Conservation (phyloP, 53 echinoderm and acorn worm species). For the Hippasteria phrygiana region DNA sequence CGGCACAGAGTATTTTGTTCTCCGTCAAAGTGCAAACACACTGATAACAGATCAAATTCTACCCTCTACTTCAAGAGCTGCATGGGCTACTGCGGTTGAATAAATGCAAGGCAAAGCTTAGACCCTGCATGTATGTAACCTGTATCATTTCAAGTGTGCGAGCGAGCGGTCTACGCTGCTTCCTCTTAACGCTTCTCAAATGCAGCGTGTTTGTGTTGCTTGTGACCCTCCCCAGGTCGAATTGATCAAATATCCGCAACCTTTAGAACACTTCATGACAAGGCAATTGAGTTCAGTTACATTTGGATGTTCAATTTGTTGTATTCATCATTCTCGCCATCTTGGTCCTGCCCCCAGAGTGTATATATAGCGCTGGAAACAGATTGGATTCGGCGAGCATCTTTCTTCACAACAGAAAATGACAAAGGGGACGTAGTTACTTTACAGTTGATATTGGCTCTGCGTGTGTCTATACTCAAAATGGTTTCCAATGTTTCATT, state of each 20-base stretch:
- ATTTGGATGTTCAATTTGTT: neutral
- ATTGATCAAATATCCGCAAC: conserved; percentile 46
- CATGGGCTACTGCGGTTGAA: neutral
- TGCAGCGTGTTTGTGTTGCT: conserved; percentile 19
- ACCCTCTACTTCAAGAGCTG: conserved; percentile 11
- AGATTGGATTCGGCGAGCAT: too few species aligned
- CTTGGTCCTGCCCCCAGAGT: neutral
- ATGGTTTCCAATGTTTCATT: too few species aligned
- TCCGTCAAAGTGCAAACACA: conserved; percentile 25
- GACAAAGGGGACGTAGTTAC: neutral
- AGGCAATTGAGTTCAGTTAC: conserved; percentile 30
- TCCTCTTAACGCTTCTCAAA: conserved; percentile 23
- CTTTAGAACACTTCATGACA: conserved; percentile 32
- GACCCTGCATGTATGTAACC: neutral
- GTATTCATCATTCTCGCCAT: neutral
- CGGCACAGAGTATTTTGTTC: conserved; percentile 49
- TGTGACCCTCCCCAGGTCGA: neutral
- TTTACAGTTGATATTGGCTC: neutral
- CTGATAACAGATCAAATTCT: conserved; percentile 40
- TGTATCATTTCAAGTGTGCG: conserved; percentile 28
- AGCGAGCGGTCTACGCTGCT: neutral
- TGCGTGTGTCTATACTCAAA: too few species aligned
- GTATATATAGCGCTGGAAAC: too few species aligned
- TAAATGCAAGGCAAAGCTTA: neutral
- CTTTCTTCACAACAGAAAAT: too few species aligned